Evolutionary conservation across 2,888 invertebrate genomes (phyloP).

Genomic region (Ophonus ardosiacus): DNA sequence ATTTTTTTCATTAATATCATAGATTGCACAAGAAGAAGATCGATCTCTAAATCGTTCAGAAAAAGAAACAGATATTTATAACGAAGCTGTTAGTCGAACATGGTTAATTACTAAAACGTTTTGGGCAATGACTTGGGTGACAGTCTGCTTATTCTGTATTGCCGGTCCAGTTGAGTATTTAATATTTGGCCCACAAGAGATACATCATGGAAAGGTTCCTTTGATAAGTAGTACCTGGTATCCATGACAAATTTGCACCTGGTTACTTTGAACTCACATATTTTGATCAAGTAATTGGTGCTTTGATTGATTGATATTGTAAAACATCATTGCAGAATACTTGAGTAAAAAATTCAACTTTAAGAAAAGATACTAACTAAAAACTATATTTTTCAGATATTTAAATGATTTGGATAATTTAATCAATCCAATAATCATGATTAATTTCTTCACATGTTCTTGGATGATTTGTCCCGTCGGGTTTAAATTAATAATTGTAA

Average conservation of each 20-base stretch:
- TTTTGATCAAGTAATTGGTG: too few species aligned
- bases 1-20: too few species aligned
- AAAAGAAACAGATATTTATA: background rate
- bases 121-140: background rate
- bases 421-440: conserved; percentile 76
- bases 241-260: background rate
- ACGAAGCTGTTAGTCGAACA: background rate
- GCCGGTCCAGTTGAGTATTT: background rate
- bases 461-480: conserved; percentile 76
- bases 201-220: background rate
- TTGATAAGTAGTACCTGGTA: conserved; percentile 12
- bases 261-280: too few species aligned
- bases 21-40: conserved; percentile 19
- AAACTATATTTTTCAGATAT: conserved; percentile 72
- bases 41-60: background rate
- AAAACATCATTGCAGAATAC: too few species aligned
- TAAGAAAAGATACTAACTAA: background rate
- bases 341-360: background rate
- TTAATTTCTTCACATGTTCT: conserved; percentile 76
- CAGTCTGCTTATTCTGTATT: background rate
- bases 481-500: conserved; percentile 1
- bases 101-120: conserved; percentile 1
- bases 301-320: too few species aligned
- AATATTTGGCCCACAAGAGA: background rate
- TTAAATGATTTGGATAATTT: too few species aligned